Conservation (phyloP, 2,113 vertebrate genomes). For the Anthoscopus minutus region DNA sequence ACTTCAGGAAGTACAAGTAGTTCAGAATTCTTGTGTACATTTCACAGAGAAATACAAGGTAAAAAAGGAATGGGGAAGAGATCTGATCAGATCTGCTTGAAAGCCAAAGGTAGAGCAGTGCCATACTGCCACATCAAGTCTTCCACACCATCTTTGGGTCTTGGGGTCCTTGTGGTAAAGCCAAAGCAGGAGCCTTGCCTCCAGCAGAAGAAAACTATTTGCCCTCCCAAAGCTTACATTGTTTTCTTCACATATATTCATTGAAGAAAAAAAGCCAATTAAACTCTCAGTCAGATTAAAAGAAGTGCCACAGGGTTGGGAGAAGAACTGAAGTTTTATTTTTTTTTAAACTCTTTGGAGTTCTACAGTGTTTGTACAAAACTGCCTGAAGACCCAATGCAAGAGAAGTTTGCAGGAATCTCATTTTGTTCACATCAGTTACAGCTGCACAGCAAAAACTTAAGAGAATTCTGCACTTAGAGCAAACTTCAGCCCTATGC, state of each 20-base stretch:
- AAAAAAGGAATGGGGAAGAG: not conserved
- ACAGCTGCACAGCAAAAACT: not conserved
- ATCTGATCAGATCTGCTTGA: not conserved
- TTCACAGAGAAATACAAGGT: not conserved
- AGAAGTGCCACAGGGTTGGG: not conserved
- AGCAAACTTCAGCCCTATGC: not conserved
- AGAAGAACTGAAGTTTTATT: not conserved
- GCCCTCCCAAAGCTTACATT: not conserved
- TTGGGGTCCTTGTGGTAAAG: not conserved
- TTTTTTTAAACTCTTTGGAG: not conserved
- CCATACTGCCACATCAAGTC: accelerated
- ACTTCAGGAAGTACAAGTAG: not conserved
- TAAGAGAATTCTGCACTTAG: not conserved
- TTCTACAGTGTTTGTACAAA: not conserved
- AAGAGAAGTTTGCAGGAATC: not conserved
- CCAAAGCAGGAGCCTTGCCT: not conserved
- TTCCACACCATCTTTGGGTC: not conserved
- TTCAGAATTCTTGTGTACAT: not conserved
- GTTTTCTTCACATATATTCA: not conserved
- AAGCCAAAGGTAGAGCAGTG: not conserved
- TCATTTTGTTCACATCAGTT: not conserved
- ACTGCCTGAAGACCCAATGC: not conserved
- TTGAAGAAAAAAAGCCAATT: not conserved
- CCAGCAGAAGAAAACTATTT: not conserved
- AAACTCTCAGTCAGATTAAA: not conserved